Percentiles rank a stretch among this genome's conserved stretches.
phyloP scores from a whole-genome alignment of 1,140 invertebrate species.

The Pachypeltis micranthus region DNA sequence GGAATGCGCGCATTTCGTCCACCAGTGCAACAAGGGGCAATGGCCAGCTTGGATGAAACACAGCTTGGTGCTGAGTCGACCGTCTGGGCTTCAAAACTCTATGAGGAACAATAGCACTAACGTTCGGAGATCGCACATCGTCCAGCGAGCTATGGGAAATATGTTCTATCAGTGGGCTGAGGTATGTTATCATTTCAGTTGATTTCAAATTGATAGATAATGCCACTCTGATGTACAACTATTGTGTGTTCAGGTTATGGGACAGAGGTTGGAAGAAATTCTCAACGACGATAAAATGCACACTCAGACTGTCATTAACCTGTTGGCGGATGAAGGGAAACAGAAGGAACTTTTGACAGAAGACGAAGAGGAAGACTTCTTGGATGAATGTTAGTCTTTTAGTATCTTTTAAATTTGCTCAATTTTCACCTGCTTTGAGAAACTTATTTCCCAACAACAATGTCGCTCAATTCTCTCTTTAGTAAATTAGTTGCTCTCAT shows the following conservation, averaged over 20 bases:
- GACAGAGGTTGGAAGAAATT: constrained; percentile 74
- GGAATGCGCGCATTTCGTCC: constrained; percentile 93
- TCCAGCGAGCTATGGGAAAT: constrained; percentile 85
- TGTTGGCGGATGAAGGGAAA: constrained; percentile 68
- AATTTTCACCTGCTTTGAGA: constrained; percentile 2
- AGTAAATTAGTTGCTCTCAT: too few species aligned
- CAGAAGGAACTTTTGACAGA: constrained; percentile 73
- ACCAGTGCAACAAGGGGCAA: constrained; percentile 92
- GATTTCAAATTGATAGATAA: background rate
- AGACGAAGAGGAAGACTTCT: constrained; percentile 96
- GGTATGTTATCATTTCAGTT: constrained; percentile 51
- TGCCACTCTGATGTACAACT: too few species aligned
- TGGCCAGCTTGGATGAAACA: constrained; percentile 95
- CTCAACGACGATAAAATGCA: constrained; percentile 60
- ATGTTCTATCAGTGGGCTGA: constrained; percentile 96
- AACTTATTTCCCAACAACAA: background rate
- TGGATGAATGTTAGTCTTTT: constrained; percentile 72
- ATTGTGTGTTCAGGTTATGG: constrained; percentile 67
- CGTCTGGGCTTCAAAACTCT: constrained; percentile 50
- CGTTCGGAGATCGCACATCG: constrained; percentile 56
- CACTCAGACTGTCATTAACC: constrained; percentile 50
- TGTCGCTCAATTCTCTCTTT: too few species aligned
- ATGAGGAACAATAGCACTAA: constrained; percentile 38
- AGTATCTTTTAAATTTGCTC: constrained; percentile 1
- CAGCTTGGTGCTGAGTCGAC: constrained; percentile 64